A percentile compares a stretch with the other conserved stretches of the same genome.
These are phyloP conservation scores for Panurus biarmicus DNA, from an alignment of 2,113 vertebrate genomes.

Conservation along the genomic window DNA sequence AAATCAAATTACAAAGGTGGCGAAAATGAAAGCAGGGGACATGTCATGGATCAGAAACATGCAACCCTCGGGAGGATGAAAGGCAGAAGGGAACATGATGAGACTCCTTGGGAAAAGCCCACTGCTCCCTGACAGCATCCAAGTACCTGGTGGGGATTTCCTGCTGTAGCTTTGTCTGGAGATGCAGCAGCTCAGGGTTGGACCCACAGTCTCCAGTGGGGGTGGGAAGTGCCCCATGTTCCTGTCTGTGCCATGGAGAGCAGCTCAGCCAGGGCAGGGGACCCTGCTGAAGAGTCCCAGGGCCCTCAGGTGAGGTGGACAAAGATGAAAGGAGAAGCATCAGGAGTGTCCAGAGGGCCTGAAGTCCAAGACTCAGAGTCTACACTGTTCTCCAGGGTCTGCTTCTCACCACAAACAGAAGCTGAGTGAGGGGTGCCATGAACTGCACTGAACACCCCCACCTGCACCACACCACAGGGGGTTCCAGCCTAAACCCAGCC, in stretches of 20 bases:
- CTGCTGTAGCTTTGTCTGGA: neutral
- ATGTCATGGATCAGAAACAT: neutral
- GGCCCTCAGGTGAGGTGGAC: no score
- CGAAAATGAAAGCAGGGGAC: neutral
- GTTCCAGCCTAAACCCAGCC: neutral
- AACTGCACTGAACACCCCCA: neutral
- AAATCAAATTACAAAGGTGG: conserved; percentile 26
- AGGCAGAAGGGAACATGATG: neutral
- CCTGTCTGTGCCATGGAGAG: neutral
- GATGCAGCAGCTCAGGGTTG: neutral
- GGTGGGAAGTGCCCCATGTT: neutral
- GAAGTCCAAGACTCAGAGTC: neutral
- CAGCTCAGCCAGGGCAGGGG: neutral
- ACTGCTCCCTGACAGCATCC: neutral
- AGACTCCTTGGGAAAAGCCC: neutral
- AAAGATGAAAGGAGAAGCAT: neutral
- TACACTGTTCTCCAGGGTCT: neutral
- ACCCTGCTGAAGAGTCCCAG: neutral
- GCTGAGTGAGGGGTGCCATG: neutral
- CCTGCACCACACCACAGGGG: rapidly evolving
- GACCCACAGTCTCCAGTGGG: neutral
- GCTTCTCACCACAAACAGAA: neutral
- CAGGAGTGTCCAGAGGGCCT: neutral
- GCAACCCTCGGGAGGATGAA: neutral
- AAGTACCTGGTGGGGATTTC: neutral